Percentiles rank a stretch among this genome's conserved stretches.
Conservation (phyloP, 2,797 vertebrate species). For the Microctenopoma steveboyesi region DNA sequence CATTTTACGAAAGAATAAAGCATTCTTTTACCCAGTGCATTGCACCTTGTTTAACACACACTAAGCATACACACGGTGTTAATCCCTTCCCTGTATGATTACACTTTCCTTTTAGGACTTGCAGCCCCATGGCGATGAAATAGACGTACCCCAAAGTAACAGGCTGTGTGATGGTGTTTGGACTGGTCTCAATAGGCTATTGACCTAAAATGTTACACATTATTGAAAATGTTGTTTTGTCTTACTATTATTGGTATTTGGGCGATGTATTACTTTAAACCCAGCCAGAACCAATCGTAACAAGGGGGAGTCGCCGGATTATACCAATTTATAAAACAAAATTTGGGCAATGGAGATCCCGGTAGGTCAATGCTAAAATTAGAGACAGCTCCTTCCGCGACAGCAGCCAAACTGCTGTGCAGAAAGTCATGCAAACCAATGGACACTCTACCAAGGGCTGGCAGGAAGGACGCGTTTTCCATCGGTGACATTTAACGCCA, state of each 20-base stretch:
- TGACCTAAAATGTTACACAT: too few species aligned
- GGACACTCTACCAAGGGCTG: conserved; percentile 56
- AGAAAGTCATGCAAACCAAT: conserved; percentile 52
- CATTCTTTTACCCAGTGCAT: background rate
- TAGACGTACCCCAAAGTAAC: background rate
- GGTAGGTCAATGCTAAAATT: conserved; percentile 81
- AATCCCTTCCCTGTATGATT: background rate
- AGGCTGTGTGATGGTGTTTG: background rate
- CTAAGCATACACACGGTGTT: background rate
- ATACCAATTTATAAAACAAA: conserved; percentile 68
- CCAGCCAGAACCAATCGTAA: conserved; percentile 59
- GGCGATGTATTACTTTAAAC: conserved; percentile 10
- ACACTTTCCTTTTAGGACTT: background rate
- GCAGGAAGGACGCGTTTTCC: conserved; percentile 48
- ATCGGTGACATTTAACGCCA: conserved; percentile 70
- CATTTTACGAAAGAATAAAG: too few species aligned
- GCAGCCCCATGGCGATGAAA: background rate
- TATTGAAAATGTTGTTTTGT: background rate
- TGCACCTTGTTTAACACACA: background rate
- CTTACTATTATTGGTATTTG: background rate
- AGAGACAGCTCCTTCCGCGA: conserved; percentile 64
- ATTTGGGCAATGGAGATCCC: conserved; percentile 62
- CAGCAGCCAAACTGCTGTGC: conserved; percentile 53
- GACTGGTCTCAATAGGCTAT: background rate
- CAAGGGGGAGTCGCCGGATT: conserved; percentile 63